Evolutionary conservation across 1,140 invertebrate genomes (phyloP), one percentile per base, ranked within the genome.

Genomic region (Phymastichus coffea): DNA sequence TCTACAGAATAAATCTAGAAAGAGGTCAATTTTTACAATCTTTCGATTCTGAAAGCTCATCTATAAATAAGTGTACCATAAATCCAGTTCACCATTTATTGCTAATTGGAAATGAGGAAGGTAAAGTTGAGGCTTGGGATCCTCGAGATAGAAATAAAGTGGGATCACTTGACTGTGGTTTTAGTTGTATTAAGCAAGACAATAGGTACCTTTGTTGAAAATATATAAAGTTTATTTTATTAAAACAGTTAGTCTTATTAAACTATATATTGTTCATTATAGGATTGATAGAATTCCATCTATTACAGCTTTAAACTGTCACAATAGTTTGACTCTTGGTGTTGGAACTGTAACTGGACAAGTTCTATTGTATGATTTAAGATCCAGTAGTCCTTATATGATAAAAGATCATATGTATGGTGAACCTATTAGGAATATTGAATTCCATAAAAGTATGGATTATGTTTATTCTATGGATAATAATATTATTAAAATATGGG

Each of bases 381-480:
- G 97, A 62, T 92, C 95, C 4, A 88, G 87, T 66, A 94, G 92
- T 73, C 97, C 97, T 12, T 82, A 92, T 33, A 74, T 90, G 25
- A 81, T 95, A 1, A 99, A 99, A 79, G 95, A 99, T 82, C 97
- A 99, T 67, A 89, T 94, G 81, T 95, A 97, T 80, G 92, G 89
- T 53, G 81, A 94, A 41, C 94, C 96, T 0, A 98, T 99, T 26
- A 94, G 89, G 75, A 86, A 88, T 69, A 83, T 99, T 41, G 88
- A 91, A 47, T 99, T 96, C 70, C 91, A 96, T 73, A 80, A 85
- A 57, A 78, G 84, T 64, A 86, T 90, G 75, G 87, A 94, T 73
- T 82, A 94, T 62, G 87, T 98, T 49, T 88, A 94, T 63, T 96
- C 95, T 8, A 89, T 98, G 88, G 97, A 99, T 78, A 83, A 85